A percentile compares a stretch with the other conserved stretches of the same genome.
Conservation (phyloP, 2,888 invertebrate genomes). For the Perizoma affinitatum region DNA sequence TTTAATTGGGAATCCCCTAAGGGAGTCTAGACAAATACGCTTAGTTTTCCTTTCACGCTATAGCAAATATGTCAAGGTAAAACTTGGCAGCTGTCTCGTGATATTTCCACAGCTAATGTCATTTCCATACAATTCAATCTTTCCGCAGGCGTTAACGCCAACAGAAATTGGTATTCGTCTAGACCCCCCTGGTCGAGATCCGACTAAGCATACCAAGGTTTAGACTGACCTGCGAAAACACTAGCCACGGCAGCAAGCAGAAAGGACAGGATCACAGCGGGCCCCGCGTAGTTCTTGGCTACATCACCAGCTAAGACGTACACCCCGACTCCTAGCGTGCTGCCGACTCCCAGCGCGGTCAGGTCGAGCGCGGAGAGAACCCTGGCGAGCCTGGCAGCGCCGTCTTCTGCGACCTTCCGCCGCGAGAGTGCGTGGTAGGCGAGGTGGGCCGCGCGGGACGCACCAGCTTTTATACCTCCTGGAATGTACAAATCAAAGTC, state of each 20-base stretch:
- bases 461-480: constrained; percentile 73
- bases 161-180: no score
- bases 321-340: constrained; percentile 94
- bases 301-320: constrained; percentile 95
- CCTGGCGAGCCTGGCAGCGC: constrained; percentile 84
- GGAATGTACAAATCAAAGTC: background rate
- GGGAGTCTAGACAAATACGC: no score
- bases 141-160: no score
- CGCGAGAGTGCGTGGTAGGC: constrained; percentile 71
- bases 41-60: no score
- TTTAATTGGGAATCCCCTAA: no score
- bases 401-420: constrained; percentile 76
- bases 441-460: constrained; percentile 56
- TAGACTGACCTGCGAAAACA: constrained; percentile 89
- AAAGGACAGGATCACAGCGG: constrained; percentile 93
- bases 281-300: constrained; percentile 91
- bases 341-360: constrained; percentile 92
- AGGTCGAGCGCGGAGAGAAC: constrained; percentile 92
- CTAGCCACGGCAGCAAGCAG: constrained; percentile 96
- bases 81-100: no score
- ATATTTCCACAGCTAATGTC: no score
- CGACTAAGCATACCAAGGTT: background rate
- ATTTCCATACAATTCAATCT: no score
- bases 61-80: no score
- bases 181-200: background rate